A percentile compares a stretch with the other conserved stretches of the same genome.
These are phyloP conservation scores for Chaenogobius annularis DNA, from an alignment of 2,113 vertebrate species.

Conservation along the genomic window DNA sequence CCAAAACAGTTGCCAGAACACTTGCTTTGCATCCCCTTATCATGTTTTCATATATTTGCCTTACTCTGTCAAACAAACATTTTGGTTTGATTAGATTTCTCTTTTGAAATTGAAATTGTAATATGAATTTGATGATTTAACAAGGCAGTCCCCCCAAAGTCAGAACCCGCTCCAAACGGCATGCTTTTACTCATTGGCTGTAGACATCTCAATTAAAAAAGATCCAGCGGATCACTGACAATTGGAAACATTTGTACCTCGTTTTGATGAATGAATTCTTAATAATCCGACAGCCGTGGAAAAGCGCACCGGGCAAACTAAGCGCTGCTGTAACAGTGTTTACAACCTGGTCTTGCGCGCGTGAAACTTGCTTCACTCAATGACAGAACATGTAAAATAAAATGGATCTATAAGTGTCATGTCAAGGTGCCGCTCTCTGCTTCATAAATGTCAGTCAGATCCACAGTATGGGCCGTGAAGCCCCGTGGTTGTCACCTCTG, in stretches of 20 bases:
- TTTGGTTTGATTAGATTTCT: too few species aligned
- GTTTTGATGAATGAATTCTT: background rate
- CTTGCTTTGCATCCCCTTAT: too few species aligned
- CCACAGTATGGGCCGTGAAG: slow-evolving; percentile 26
- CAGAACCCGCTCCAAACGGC: background rate
- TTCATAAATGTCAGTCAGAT: slow-evolving; percentile 10
- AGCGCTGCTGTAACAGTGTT: background rate
- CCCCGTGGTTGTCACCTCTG: slow-evolving; percentile 10
- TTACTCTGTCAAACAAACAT: too few species aligned
- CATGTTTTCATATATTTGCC: too few species aligned
- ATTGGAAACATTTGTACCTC: background rate
- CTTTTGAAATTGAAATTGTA: too few species aligned
- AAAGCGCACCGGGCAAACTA: background rate
- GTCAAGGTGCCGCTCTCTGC: slow-evolving; percentile 6
- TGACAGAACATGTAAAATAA: background rate
- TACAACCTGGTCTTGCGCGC: background rate
- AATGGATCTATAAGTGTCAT: background rate
- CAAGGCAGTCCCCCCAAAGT: background rate
- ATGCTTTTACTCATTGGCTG: background rate
- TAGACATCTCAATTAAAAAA: background rate
- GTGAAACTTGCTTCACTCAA: background rate
- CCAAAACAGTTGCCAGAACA: too few species aligned
- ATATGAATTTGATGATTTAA: too few species aligned
- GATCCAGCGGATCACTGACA: background rate
- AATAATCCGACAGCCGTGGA: background rate